These are phyloP conservation scores for Aphaenogaster floridana DNA, from an alignment of 1,140 invertebrate species.

Conservation along the genomic window DNA sequence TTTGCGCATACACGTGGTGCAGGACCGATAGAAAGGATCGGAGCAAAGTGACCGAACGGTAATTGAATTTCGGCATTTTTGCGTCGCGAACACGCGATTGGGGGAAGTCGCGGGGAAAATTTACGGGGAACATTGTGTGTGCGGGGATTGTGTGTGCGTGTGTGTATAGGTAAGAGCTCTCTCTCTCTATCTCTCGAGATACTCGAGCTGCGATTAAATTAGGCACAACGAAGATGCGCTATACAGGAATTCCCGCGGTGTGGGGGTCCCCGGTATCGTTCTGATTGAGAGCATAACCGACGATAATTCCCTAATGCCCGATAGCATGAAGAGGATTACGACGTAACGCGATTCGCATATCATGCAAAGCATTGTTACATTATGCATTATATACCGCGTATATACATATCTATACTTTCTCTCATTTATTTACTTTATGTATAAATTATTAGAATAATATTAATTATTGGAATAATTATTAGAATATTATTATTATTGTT, in stretches of 20 bases:
- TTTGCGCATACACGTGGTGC: neutral
- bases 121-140: neutral
- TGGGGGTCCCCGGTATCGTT: neutral
- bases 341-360: neutral
- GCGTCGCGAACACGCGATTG: neutral
- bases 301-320: conserved; percentile 38
- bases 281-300: conserved; percentile 24
- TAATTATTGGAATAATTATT: neutral
- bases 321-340: conserved; percentile 30
- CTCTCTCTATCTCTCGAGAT: conserved; percentile 34
- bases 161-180: neutral
- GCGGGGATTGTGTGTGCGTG: neutral
- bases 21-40: neutral
- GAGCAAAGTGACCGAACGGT: neutral
- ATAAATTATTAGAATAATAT: neutral
- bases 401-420: neutral
- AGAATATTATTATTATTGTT: neutral
- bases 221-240: conserved; percentile 43
- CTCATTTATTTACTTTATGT: neutral
- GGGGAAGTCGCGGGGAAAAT: neutral
- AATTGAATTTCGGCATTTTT: conserved; percentile 44
- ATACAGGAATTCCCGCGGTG: conserved; percentile 43
- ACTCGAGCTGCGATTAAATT: conserved; percentile 55
- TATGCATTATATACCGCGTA: neutral
- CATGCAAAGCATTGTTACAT: conserved; percentile 3